A percentile compares a stretch with the other conserved stretches of the same genome.
phyloP scores from a whole-genome alignment of 1,140 invertebrate genomes.

The Eulimnadia texana region DNA sequence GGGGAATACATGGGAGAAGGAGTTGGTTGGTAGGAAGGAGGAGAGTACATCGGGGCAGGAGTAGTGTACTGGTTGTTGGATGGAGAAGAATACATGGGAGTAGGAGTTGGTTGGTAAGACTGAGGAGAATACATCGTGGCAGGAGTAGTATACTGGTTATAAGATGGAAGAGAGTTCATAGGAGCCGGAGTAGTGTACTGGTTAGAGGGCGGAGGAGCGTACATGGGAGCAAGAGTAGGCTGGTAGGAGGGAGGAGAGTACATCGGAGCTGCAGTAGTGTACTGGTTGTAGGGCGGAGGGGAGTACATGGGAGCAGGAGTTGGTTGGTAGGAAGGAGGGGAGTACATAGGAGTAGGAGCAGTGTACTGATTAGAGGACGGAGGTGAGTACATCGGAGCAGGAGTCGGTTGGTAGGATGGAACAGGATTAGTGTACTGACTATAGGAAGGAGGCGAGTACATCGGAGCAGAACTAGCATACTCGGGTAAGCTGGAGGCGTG shows the following conservation, averaged over 20 bases:
- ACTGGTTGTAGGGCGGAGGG: too few species aligned
- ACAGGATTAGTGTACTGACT: background rate
- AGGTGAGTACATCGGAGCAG: too few species aligned
- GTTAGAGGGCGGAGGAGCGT: background rate
- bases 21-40: too few species aligned
- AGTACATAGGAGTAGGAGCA: too few species aligned
- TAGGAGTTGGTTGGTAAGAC: background rate
- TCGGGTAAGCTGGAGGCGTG: background rate
- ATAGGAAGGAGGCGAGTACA: background rate
- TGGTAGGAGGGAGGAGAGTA: background rate
- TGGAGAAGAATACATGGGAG: too few species aligned
- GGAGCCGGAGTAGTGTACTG: background rate
- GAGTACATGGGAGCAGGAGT: too few species aligned
- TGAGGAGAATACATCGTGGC: background rate
- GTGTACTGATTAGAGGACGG: too few species aligned
- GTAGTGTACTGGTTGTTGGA: too few species aligned
- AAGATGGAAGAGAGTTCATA: background rate
- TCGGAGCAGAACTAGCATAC: background rate
- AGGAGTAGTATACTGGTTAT: background rate
- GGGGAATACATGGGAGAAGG: too few species aligned
- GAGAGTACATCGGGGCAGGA: too few species aligned
- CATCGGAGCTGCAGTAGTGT: background rate
- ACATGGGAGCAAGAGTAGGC: too few species aligned
- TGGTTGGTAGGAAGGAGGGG: too few species aligned
- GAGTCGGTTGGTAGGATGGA: background rate